A percentile compares a stretch with the other conserved stretches of the same genome.
These are phyloP conservation scores for Epizoanthus scotinus DNA, from an alignment of 92 coral and sea anemone species.

Conservation along the genomic window DNA sequence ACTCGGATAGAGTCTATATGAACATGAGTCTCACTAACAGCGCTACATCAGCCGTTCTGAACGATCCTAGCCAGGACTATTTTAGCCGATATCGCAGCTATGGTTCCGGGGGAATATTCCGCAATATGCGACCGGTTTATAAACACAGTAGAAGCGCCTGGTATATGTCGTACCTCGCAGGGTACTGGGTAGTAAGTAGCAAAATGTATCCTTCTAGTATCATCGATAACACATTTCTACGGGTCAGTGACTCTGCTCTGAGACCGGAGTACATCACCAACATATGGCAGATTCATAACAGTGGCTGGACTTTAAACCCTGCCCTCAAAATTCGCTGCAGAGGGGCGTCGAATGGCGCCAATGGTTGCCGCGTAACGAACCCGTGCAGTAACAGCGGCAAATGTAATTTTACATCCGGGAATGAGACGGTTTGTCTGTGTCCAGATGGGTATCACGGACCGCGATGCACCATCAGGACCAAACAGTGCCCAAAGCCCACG, in stretches of 20 bases:
- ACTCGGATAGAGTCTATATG: constrained; percentile 76
- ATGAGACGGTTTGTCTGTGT: constrained; percentile 79
- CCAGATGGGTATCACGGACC: constrained; percentile 51
- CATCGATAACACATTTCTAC: constrained; percentile 19
- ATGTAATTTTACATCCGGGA: constrained; percentile 73
- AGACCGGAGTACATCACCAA: constrained; percentile 79
- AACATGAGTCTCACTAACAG: constrained; percentile 42
- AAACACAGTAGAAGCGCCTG: constrained; percentile 47
- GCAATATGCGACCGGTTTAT: constrained; percentile 68
- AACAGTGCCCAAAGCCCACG: constrained; percentile 42
- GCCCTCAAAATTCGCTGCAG: constrained; percentile 55
- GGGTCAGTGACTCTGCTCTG: constrained; percentile 61
- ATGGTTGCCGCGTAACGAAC: constrained; percentile 42
- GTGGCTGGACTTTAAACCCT: constrained; percentile 51
- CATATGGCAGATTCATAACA: constrained; percentile 54
- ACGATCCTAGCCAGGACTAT: constrained; percentile 56
- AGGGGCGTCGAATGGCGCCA: constrained; percentile 53
- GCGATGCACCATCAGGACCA: constrained; percentile 41
- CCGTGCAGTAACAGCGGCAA: constrained; percentile 56
- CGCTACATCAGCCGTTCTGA: constrained; percentile 34
- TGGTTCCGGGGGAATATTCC: constrained; percentile 38
- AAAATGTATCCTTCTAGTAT: constrained; percentile 1
- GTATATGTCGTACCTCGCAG: constrained; percentile 57
- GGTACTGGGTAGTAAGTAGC: constrained; percentile 63
- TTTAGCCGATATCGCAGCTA: constrained; percentile 38